These are phyloP conservation scores for Echinometra lucunter DNA, from an alignment of 53 echinoderm and acorn worm genomes.

Conservation along the genomic window DNA sequence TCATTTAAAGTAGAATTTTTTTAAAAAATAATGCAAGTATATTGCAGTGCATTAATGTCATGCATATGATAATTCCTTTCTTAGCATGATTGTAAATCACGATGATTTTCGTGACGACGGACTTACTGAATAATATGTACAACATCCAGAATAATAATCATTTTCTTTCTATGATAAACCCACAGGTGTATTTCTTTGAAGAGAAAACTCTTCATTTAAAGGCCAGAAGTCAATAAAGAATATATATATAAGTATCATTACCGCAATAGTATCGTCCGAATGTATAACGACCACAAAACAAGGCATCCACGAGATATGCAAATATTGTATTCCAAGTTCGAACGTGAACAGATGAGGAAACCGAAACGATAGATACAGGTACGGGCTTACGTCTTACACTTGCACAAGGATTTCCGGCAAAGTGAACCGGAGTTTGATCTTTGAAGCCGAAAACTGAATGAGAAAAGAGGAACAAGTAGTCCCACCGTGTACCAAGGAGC, in stretches of 20 bases:
- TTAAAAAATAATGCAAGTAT: too few relatives aligned
- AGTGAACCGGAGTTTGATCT: not conserved
- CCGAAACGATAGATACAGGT: not conserved
- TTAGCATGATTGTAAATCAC: too few relatives aligned
- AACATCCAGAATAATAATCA: too few relatives aligned
- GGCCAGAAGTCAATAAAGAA: too few relatives aligned
- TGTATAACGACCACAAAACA: not conserved
- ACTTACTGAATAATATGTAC: too few relatives aligned
- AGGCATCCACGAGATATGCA: not conserved
- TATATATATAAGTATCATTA: not conserved
- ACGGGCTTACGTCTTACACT: not conserved
- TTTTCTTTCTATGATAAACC: too few relatives aligned
- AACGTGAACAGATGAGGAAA: not conserved
- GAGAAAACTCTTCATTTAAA: too few relatives aligned
- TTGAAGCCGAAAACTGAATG: not conserved
- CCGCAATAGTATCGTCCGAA: not conserved
- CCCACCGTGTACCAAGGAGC: not conserved
- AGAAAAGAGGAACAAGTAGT: not conserved
- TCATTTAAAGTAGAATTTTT: too few relatives aligned
- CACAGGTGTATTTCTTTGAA: too few relatives aligned
- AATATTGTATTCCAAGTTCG: slow-evolving; percentile 14
- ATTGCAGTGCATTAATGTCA: too few relatives aligned
- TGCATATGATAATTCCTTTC: too few relatives aligned
- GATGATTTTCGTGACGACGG: too few relatives aligned
- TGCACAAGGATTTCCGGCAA: slow-evolving; percentile 1